Evolutionary conservation across 2,888 invertebrate species (phyloP), one percentile per base, ranked within the genome.

Genomic region (Amaurobius ferox): DNA sequence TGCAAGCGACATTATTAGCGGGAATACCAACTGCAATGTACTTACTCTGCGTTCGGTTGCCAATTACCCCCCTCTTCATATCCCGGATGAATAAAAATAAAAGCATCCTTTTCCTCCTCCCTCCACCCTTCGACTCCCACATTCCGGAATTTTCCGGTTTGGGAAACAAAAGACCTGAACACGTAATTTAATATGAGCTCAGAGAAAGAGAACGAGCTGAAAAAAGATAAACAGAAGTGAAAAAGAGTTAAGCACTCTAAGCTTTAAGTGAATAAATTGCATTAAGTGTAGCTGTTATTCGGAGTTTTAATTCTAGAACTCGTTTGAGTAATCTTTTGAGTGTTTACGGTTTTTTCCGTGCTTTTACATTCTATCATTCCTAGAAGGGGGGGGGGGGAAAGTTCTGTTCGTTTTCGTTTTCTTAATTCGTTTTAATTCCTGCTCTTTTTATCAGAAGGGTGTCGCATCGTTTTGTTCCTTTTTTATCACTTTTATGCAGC

Each of bases 211-310:
- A 48, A 29, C 39, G 62, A 32, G 40, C 26, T 48, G 64, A 48
- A 40, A 81, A 70, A 44, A 68, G 62, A 39, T 16, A 62, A 13
- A 40, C 5, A 70, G 7, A 62, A 16, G 39, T 6, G 23, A 23
- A 64, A 72, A 61, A 61, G 48, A 72, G 44, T 28, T 30, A 28
- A 70, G 16, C 28, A 28, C 70, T 44, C 44, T n/a, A 29, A 70
- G 70, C 55, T 55, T 55, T 55, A 67, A 61, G 55, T 48, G 83
- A 77, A 83, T 83, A 83, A 83, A 83, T 83, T 77, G 83, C 76
- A 83, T 83, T 83, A 83, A 83, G 83, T 83, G 83, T 39, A 73
- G 83, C 74, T 83, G 83, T 83, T 83, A 76, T 77, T 76, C 83
- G 71, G 70, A 71, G 83, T 76, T 83, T 83, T 83, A 83, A 83